A percentile compares a stretch with the other conserved stretches of the same genome.
Evolutionary conservation across 2,113 vertebrate species (phyloP).

Genomic region (Cyprinodon variegatus): DNA sequence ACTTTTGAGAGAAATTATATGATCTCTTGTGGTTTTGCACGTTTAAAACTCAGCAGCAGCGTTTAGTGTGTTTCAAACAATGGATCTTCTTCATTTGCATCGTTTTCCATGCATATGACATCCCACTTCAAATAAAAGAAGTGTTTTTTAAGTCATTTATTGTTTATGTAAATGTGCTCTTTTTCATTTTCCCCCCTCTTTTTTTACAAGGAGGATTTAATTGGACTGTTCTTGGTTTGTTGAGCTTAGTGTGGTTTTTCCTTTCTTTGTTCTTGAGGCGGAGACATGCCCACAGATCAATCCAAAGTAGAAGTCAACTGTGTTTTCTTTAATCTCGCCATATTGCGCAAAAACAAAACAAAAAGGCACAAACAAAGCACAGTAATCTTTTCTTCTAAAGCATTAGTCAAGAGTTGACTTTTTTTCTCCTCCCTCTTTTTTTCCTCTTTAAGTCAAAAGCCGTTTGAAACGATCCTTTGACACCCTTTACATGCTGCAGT

Average conservation of each 20-base stretch:
- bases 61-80: not conserved
- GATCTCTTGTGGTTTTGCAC: not conserved
- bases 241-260: constrained; percentile 45
- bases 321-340: constrained; percentile 61
- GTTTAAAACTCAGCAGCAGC: too few species aligned
- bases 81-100: constrained; percentile 9
- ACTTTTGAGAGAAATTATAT: not conserved
- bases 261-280: constrained; percentile 55
- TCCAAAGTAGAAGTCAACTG: constrained; percentile 62
- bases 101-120: constrained; percentile 4
- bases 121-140: constrained; percentile 36
- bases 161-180: constrained; percentile 32
- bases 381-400: constrained; percentile 56
- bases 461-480: constrained; percentile 54
- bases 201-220: constrained; percentile 51
- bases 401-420: constrained; percentile 40
- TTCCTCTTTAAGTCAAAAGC: constrained; percentile 31
- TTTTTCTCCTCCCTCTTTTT: not conserved
- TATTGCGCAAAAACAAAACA: constrained; percentile 27
- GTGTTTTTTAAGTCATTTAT: constrained; percentile 37
- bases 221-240: constrained; percentile 57
- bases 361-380: constrained; percentile 31
- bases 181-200: not conserved
- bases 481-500: constrained; percentile 36
- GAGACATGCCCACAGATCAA: constrained; percentile 62